phyloP scores from a whole-genome alignment of 2,888 invertebrate species.

The Mythimna loreyi region DNA sequence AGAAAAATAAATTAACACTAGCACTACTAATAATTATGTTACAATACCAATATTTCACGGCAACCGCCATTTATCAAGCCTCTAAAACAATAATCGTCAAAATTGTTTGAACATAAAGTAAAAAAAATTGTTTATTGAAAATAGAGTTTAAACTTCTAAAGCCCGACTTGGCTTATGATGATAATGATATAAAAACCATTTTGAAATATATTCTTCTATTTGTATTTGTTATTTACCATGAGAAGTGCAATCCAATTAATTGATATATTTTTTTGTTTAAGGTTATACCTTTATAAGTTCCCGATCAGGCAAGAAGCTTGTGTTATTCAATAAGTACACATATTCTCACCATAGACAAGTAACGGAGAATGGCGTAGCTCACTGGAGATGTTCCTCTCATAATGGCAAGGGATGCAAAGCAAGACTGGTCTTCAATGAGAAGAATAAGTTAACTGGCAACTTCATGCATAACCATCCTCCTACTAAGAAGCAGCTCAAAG shows the following conservation, averaged over 20 bases:
- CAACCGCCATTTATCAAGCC: too few relatives aligned
- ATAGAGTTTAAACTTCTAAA: too few relatives aligned
- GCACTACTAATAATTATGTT: too few relatives aligned
- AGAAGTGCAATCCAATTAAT: background rate
- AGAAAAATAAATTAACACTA: too few relatives aligned
- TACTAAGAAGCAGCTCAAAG: background rate
- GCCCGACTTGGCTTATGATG: too few relatives aligned
- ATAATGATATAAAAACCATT: background rate
- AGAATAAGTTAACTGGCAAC: background rate
- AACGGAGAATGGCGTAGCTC: background rate
- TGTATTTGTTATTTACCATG: background rate
- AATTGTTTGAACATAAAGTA: too few relatives aligned
- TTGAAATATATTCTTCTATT: too few relatives aligned
- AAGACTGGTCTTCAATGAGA: background rate
- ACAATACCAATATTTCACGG: too few relatives aligned
- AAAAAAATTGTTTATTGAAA: too few relatives aligned
- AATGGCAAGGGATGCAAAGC: background rate
- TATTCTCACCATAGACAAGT: background rate
- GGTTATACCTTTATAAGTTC: background rate
- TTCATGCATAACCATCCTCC: constrained; percentile 8
- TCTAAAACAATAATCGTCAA: too few relatives aligned
- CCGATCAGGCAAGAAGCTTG: background rate
- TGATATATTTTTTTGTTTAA: background rate
- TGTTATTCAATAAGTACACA: constrained; percentile 4
- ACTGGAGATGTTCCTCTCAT: background rate